Evolutionary conservation across 1,140 invertebrate species (phyloP).

Genomic region (Eriosoma lanigerum): DNA sequence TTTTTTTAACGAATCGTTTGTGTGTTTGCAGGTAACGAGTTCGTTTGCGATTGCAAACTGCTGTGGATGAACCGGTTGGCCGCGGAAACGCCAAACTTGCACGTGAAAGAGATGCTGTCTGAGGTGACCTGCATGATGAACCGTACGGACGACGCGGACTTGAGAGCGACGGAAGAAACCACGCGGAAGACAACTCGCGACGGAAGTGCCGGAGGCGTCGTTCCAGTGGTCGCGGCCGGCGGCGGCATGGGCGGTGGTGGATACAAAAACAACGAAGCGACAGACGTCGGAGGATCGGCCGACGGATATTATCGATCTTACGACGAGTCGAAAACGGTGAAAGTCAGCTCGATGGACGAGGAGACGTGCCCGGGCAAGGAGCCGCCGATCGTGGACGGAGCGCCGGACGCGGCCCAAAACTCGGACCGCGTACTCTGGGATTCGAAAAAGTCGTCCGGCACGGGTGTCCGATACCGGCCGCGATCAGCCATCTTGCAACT

Average conservation of each 20-base stretch:
- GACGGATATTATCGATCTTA: not conserved
- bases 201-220: not conserved
- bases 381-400: conserved; percentile 11
- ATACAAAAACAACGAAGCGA: no score
- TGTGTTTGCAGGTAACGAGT: conserved; percentile 39
- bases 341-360: conserved; percentile 3
- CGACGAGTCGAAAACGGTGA: not conserved
- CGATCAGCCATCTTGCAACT: no score
- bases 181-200: no score
- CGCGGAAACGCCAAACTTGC: conserved; percentile 10
- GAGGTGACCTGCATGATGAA: conserved; percentile 3
- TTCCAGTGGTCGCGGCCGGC: no score
- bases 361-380: conserved; percentile 45
- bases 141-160: not conserved
- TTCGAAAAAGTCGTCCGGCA: not conserved
- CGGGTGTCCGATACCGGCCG: not conserved
- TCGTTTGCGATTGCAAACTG: conserved; percentile 37
- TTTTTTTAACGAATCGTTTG: no score
- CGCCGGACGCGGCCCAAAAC: conserved; percentile 41
- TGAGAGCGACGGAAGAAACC: not conserved
- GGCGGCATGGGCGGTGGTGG: no score
- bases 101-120: not conserved
- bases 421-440: conserved; percentile 45
- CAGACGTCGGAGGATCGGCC: no score
- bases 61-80: conserved; percentile 46